Conservation (phyloP, 2,797 vertebrate genomes). For the Spondyliosoma cantharus region DNA sequence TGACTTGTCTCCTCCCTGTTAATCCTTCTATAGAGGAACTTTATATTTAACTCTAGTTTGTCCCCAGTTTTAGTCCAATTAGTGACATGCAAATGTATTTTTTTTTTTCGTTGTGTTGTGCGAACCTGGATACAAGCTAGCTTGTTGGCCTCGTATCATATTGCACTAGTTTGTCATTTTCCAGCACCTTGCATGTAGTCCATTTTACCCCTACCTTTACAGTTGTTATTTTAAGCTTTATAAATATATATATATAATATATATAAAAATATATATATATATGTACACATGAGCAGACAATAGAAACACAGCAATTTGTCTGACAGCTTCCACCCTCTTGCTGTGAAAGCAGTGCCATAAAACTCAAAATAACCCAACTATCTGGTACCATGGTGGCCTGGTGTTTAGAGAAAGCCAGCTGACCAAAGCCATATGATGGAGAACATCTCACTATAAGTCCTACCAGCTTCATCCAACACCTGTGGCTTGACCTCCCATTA, state of each 20-base stretch:
- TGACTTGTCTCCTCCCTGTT: conserved; percentile 20
- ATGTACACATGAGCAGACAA: neutral
- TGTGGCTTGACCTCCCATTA: neutral
- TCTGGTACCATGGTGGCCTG: conserved; percentile 17
- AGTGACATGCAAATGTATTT: neutral
- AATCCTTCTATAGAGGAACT: conserved; percentile 7
- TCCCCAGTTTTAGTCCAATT: conserved; percentile 7
- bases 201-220: neutral
- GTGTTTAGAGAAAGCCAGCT: conserved; percentile 16
- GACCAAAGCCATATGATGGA: conserved; percentile 27
- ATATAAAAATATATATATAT: too few relatives aligned
- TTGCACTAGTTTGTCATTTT: conserved; percentile 24
- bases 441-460: conserved; percentile 3
- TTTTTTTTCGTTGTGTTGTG: conserved; percentile 11
- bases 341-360: conserved; percentile 30
- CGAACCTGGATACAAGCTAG: neutral
- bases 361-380: conserved; percentile 33
- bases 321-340: conserved; percentile 19
- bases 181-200: neutral
- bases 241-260: neutral
- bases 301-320: conserved; percentile 21
- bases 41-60: conserved; percentile 13
- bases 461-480: neutral
- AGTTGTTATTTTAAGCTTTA: neutral
- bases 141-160: neutral